Conservation (phyloP, 2,113 vertebrate species). For the Menura novaehollandiae region DNA sequence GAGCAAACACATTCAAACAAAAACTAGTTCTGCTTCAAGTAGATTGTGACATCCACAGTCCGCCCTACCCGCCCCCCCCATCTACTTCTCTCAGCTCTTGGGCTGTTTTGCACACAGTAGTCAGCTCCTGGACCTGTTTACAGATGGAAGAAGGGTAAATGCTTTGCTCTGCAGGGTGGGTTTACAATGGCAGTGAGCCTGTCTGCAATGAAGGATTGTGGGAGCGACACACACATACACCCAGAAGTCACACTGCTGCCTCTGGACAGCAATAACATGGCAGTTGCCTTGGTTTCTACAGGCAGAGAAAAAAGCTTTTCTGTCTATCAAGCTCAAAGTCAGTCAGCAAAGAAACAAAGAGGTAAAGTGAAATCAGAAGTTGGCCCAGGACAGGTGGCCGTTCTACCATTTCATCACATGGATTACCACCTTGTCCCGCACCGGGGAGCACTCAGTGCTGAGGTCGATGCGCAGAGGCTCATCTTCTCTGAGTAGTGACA, state of each 20-base stretch:
- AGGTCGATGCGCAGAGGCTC: background rate
- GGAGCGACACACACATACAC: background rate
- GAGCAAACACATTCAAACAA: background rate
- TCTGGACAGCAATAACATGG: slow-evolving; percentile 27
- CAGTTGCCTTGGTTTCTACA: background rate
- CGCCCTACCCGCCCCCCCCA: background rate
- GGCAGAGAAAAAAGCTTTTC: background rate
- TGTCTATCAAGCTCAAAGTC: background rate
- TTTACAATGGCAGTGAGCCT: background rate
- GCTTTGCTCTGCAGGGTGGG: background rate
- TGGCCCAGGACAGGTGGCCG: background rate
- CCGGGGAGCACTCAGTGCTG: background rate
- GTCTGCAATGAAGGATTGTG: slow-evolving; percentile 73
- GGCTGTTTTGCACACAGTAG: background rate
- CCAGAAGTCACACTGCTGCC: slow-evolving; percentile 2
- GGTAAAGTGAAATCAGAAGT: background rate
- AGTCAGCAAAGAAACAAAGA: background rate
- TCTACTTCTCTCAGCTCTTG: background rate
- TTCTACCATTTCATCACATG: background rate
- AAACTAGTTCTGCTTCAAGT: background rate
- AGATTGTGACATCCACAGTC: background rate
- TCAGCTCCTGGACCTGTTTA: background rate
- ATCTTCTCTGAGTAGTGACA: background rate
- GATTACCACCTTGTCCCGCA: background rate
- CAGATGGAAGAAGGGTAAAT: background rate